A percentile compares a stretch with the other conserved stretches of the same genome.
phyloP scores from a whole-genome alignment of 1,140 invertebrate genomes.

The Drosophila bocki region DNA sequence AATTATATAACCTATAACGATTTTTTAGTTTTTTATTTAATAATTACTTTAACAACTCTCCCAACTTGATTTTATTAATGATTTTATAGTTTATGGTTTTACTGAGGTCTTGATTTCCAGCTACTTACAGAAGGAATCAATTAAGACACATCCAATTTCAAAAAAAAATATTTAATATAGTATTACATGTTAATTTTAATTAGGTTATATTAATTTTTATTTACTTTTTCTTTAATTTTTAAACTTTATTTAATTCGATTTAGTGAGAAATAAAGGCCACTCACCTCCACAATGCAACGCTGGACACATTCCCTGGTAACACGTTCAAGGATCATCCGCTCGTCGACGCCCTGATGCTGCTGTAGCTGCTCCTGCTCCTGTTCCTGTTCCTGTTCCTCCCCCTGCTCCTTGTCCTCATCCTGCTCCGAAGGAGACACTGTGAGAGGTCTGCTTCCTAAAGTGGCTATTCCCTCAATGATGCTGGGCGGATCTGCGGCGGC shows the following conservation, averaged over 20 bases:
- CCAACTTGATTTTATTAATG: not conserved
- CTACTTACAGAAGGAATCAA: not conserved
- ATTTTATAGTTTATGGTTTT: not conserved
- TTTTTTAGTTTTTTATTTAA: not conserved
- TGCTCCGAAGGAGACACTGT: not conserved
- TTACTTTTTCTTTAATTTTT: no score
- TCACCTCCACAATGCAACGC: constrained; percentile 76
- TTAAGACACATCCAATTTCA: not conserved
- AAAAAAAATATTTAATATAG: no score
- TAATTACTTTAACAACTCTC: not conserved
- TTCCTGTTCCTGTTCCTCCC: not conserved
- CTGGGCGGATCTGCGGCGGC: constrained; percentile 61
- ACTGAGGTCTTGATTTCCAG: not conserved
- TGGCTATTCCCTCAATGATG: constrained; percentile 63
- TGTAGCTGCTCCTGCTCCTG: not conserved
- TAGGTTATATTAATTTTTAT: no score
- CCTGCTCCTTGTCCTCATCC: not conserved
- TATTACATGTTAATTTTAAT: no score
- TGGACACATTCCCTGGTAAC: constrained; percentile 73
- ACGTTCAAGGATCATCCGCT: constrained; percentile 54
- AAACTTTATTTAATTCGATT: not conserved
- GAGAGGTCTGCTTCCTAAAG: constrained; percentile 7
- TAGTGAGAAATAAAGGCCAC: constrained; percentile 6
- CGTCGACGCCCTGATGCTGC: constrained; percentile 35
- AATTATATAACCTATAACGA: not conserved